Percentiles rank a stretch among this genome's conserved stretches.
Evolutionary conservation across 1,140 invertebrate genomes (phyloP).

Genomic region (Leptinotarsa lineolata): DNA sequence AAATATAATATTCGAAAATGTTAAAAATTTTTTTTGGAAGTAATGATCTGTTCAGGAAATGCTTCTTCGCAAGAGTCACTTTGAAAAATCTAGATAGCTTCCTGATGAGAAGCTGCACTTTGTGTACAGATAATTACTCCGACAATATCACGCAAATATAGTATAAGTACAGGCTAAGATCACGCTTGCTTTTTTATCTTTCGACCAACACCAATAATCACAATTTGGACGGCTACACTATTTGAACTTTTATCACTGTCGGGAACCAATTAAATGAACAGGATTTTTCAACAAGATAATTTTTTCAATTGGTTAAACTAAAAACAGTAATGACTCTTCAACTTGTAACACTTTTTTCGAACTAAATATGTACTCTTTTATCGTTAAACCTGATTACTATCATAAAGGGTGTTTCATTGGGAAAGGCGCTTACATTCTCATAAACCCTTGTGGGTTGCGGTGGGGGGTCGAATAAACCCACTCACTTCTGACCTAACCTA

Average conservation of each 20-base stretch:
- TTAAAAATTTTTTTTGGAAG: background rate
- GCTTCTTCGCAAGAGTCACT: too few relatives aligned
- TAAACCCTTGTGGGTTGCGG: too few relatives aligned
- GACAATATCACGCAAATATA: background rate
- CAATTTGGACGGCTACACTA: background rate
- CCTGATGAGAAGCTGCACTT: background rate
- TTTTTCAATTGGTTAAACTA: too few relatives aligned
- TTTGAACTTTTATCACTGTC: background rate
- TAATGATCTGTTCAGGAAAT: background rate
- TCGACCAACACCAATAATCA: background rate
- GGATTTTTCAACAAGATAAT: too few relatives aligned
- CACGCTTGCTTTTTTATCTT: background rate
- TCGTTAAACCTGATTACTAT: too few relatives aligned
- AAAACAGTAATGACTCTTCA: too few relatives aligned
- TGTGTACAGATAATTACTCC: background rate
- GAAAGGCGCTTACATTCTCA: too few relatives aligned
- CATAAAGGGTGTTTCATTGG: too few relatives aligned
- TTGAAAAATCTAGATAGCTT: background rate
- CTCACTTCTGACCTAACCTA: too few relatives aligned
- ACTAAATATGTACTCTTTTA: too few relatives aligned
- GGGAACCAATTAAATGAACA: background rate
- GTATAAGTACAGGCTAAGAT: constrained; percentile 8
- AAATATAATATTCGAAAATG: background rate
- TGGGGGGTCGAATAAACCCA: too few relatives aligned
- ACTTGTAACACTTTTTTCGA: too few relatives aligned